Evolutionary conservation across 2,113 vertebrate genomes (phyloP), one percentile per base, ranked within the genome.

Genomic region (Aptenodytes patagonicus): DNA sequence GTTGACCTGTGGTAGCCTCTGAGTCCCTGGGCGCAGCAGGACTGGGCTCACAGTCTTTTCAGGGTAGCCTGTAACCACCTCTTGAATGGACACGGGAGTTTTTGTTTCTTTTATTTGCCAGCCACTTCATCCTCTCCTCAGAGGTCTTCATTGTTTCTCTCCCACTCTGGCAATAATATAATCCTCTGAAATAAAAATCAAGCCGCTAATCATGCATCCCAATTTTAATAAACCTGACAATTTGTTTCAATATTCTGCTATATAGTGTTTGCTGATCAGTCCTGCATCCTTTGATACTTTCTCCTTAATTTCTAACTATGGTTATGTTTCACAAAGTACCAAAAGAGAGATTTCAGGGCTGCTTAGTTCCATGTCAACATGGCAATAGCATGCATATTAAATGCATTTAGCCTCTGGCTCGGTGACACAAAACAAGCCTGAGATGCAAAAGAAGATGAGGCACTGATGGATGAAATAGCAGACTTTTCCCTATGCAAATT

Each of bases 391-490:
- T 46, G 28, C 51, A 55, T 47, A 76, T 73, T 51, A 62, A 82
- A 89, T 65, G 24, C 14, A 55, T 93, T 93, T 87, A 78, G 81
- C 84, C 57, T 47, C 90, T 95, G 81, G 71, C 28, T 87, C 60
- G 19, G n/a, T 70, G 82, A 47, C 65, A 77, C 38, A 91, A 86
- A 92, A 46, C 28, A 87, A 90, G 34, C n/a, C 65, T 40, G 54
- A 83, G 60, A 85, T 95, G 64, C 64, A 87, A 92, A 94, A 90
- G 78, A 54, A 96, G 75, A 16, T 83, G 81, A 94, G 47, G 69
- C 44, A 61, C 62, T 68, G 81, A 87, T 84, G 65, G 61, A 69
- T 88, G 85, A 86, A 93, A 83, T 52, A 66, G 28, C 36, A 70
- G 57, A 36, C 36, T 49, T 95, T 38, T 91, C 55, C 80, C 20